Evolutionary conservation across 2,888 invertebrate species (phyloP).

Genomic region (Megaustenia siamemsis): DNA sequence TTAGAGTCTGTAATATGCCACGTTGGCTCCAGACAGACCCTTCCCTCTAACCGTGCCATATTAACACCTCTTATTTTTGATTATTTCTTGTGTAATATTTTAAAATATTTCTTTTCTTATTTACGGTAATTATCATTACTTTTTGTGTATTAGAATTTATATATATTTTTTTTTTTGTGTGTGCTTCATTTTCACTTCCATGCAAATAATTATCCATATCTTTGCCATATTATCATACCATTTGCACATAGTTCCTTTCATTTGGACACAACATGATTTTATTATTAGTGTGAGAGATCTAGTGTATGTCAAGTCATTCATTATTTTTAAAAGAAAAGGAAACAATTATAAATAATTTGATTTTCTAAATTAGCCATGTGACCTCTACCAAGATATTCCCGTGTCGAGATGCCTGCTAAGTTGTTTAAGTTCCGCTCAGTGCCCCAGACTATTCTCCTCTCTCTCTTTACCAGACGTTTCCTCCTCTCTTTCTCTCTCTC

Average conservation of each 20-base stretch:
- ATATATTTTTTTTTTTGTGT: background rate
- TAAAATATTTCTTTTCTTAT: conserved; percentile 3
- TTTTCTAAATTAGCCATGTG: too few species aligned
- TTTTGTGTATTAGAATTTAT: conserved; percentile 17
- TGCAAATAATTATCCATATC: background rate
- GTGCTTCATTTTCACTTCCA: background rate
- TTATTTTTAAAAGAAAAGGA: too few species aligned
- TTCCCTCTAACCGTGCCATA: conserved; percentile 18
- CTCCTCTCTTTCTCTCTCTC: too few species aligned
- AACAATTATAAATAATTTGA: too few species aligned
- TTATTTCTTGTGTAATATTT: conserved; percentile 8
- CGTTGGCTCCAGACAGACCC: background rate
- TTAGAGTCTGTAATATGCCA: conserved; percentile 3
- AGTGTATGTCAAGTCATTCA: too few species aligned
- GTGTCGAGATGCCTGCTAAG: too few species aligned
- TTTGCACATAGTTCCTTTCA: background rate
- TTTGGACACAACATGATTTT: too few species aligned
- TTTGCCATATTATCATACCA: background rate
- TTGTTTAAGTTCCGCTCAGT: too few species aligned
- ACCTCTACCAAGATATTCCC: too few species aligned
- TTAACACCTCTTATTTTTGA: conserved; percentile 1
- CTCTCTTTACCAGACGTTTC: too few species aligned
- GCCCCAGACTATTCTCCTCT: background rate
- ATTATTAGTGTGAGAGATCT: too few species aligned
- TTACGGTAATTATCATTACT: conserved; percentile 33